Percentiles rank a stretch among this genome's conserved stretches.
Evolutionary conservation across 1,140 invertebrate species (phyloP).

Genomic region (Cyphomyrmex costatus): DNA sequence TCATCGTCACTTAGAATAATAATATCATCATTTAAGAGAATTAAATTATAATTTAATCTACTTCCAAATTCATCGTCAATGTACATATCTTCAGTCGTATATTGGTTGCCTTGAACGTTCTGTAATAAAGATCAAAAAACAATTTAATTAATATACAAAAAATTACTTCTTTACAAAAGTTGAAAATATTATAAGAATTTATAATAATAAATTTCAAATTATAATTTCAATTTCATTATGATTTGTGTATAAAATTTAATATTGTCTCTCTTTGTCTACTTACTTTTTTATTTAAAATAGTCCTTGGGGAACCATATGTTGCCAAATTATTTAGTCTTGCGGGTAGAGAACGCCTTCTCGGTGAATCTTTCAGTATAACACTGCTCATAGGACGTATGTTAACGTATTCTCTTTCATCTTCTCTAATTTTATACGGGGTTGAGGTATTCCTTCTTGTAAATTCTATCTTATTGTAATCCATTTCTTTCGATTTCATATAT

Average conservation of each 20-base stretch:
- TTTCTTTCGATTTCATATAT: neutral
- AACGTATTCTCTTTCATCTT: neutral
- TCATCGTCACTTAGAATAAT: slow-evolving; percentile 65
- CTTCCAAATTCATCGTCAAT: slow-evolving; percentile 82
- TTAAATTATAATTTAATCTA: slow-evolving; percentile 79
- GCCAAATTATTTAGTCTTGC: slow-evolving; percentile 70
- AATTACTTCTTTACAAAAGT: neutral
- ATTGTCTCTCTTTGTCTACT: slow-evolving; percentile 27
- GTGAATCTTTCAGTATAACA: slow-evolving; percentile 32
- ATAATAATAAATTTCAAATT: neutral
- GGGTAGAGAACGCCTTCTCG: slow-evolving; percentile 78
- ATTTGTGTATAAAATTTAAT: neutral
- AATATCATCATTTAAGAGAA: slow-evolving; percentile 72
- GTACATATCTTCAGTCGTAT: slow-evolving; percentile 79
- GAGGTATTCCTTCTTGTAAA: neutral
- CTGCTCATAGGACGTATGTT: slow-evolving; percentile 49
- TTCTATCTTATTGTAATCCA: neutral
- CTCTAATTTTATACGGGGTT: neutral
- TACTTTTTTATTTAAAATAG: slow-evolving; percentile 71
- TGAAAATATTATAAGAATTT: slow-evolving; percentile 2
- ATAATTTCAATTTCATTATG: neutral
- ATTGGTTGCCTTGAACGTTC: slow-evolving; percentile 67
- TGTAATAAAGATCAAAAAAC: slow-evolving; percentile 61
- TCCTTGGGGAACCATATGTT: slow-evolving; percentile 57
- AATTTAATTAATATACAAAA: neutral